phyloP scores from a whole-genome alignment of 2,888 invertebrate species.

The Pachliopta kotzebuea region DNA sequence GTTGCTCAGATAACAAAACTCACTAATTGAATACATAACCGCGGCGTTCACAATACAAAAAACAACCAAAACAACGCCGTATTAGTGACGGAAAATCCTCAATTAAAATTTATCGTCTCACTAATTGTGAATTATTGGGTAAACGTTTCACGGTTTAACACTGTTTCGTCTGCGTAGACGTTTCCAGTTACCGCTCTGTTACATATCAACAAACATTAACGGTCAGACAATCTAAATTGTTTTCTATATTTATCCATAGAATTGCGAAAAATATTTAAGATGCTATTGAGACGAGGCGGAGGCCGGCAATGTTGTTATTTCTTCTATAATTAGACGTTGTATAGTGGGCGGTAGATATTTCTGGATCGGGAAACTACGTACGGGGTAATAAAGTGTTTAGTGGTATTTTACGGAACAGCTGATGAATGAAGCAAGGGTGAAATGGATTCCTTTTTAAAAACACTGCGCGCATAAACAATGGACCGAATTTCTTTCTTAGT shows the following conservation, averaged over 20 bases:
- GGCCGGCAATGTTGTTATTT: conserved; percentile 47
- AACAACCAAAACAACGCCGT: conserved; percentile 10
- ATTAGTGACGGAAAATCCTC: conserved; percentile 20
- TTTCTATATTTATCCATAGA: conserved; percentile 45
- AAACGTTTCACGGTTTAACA: background rate
- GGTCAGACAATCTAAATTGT: conserved; percentile 33
- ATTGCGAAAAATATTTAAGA: conserved; percentile 39
- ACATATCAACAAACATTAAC: conserved; percentile 13
- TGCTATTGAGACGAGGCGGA: conserved; percentile 40
- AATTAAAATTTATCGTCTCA: conserved; percentile 21
- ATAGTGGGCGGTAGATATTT: conserved; percentile 52
- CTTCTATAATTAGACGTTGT: conserved; percentile 45
- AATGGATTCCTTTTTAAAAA: conserved; percentile 13
- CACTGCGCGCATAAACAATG: background rate
- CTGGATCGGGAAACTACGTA: conserved; percentile 40
- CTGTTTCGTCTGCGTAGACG: background rate
- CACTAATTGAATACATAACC: conserved; percentile 19
- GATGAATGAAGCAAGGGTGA: conserved; percentile 32
- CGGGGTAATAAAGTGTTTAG: conserved; percentile 33
- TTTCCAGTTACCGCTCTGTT: conserved; percentile 27
- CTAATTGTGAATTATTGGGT: conserved; percentile 18
- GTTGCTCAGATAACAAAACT: conserved; percentile 9
- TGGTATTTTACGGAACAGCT: conserved; percentile 33
- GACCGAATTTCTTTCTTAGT: background rate
- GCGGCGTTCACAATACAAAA: conserved; percentile 12